A percentile compares a stretch with the other conserved stretches of the same genome.
phyloP scores from a whole-genome alignment of 2,113 vertebrate genomes.

The Syngnathus scovelli region DNA sequence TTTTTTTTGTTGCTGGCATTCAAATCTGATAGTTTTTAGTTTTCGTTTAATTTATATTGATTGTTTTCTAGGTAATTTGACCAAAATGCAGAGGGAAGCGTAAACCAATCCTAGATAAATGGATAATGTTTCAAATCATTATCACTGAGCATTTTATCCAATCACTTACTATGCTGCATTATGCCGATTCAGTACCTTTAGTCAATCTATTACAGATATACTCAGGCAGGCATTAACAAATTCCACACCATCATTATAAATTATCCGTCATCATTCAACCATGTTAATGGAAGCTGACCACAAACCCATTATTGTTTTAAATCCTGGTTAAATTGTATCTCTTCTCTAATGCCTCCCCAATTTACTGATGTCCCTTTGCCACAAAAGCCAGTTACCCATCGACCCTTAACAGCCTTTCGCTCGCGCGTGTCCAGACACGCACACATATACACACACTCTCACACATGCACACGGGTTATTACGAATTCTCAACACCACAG shows the following conservation, averaged over 20 bases:
- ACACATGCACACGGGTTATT: conserved; percentile 23
- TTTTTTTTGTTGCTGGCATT: conserved; percentile 28
- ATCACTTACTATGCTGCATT: not conserved
- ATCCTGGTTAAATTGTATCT: conserved; percentile 40
- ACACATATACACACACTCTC: conserved; percentile 12
- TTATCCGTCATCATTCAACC: conserved; percentile 27
- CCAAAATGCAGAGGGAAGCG: conserved; percentile 53
- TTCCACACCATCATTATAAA: conserved; percentile 40
- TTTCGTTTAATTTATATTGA: conserved; percentile 32
- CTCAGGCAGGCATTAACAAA: conserved; percentile 7
- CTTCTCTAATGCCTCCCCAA: conserved; percentile 57
- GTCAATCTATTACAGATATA: conserved; percentile 33
- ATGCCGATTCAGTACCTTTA: conserved; percentile 31
- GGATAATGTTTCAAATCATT: conserved; percentile 3
- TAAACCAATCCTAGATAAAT: conserved; percentile 48
- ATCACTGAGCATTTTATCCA: not conserved
- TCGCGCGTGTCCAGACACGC: conserved; percentile 9
- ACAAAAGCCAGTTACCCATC: conserved; percentile 55
- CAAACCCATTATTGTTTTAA: conserved; percentile 42
- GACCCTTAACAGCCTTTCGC: conserved; percentile 19
- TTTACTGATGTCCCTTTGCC: conserved; percentile 60
- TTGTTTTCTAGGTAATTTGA: conserved; percentile 30
- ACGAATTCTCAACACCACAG: conserved; percentile 52
- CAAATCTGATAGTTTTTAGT: conserved; percentile 21
- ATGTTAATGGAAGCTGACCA: conserved; percentile 56